Evolutionary conservation across 2,888 invertebrate species (phyloP).

Genomic region (Drosophila eohydei): DNA sequence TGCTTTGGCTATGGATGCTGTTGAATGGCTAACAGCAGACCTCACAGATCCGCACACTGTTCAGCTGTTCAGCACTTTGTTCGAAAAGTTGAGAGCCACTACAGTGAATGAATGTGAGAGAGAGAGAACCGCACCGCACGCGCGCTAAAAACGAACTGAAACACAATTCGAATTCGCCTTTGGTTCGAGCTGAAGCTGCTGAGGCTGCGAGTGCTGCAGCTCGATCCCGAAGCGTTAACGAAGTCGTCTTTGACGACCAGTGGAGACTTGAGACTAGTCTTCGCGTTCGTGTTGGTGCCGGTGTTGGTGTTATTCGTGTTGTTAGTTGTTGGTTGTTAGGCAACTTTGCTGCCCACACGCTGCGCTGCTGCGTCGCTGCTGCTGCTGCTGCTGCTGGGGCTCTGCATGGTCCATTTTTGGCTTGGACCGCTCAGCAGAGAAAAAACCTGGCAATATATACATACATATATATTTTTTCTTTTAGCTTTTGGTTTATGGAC

Average conservation of each 20-base stretch:
- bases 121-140: constrained; percentile 82
- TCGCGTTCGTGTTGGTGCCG: constrained; percentile 30
- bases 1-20: constrained; percentile 33
- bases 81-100: constrained; percentile 23
- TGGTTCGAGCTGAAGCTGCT: constrained; percentile 30
- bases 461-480: constrained; percentile 9
- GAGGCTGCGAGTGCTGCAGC: constrained; percentile 22
- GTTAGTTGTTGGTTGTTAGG: constrained; percentile 67
- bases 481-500: constrained; percentile 55
- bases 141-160: constrained; percentile 81
- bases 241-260: constrained; percentile 42
- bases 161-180: constrained; percentile 44
- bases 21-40: constrained; percentile 34
- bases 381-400: constrained; percentile 40
- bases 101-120: constrained; percentile 30
- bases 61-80: constrained; percentile 37
- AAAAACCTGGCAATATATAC: constrained; percentile 50
- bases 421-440: constrained; percentile 63
- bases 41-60: constrained; percentile 39
- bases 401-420: constrained; percentile 79
- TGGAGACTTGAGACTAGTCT: constrained; percentile 61
- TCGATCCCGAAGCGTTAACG: constrained; percentile 48
- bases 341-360: constrained; percentile 80
- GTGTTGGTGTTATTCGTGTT: constrained; percentile 32
- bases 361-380: constrained; percentile 48